Evolutionary conservation across 2,888 invertebrate genomes (phyloP), one percentile per base, ranked within the genome.

Genomic region (Drosophila suboccidentalis): DNA sequence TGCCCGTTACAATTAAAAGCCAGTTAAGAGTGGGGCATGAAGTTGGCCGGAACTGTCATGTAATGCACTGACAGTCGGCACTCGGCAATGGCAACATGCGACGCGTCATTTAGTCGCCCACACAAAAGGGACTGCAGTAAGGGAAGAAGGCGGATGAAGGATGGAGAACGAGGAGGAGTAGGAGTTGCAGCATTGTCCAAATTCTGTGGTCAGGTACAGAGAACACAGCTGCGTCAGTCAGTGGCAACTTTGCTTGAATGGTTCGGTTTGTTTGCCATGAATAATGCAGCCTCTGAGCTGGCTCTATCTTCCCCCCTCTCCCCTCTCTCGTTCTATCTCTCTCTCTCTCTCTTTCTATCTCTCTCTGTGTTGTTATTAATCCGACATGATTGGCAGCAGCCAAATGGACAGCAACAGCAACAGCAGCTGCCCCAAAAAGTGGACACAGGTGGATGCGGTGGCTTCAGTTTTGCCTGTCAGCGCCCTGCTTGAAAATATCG

Each of bases 331-430:
- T 2, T 39, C 26, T 41, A 34, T 50, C 22, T 29, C 8, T 15
- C n/a, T 36, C 5, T 43, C 10, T 17, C 17, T 3, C 10, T 55
- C 11, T 2, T 2, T 39, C 26, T 41, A 34, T 15, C 11, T 38
- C 10, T 55, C 11, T 8, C 22, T 74, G 64, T 58, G 32, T 68
- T 85, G 88, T 90, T 90, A 90, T 90, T 90, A 90, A 90, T 91
- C 91, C 90, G 78, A 77, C 90, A 89, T 91, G 90, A 90, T 90
- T 90, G 90, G 90, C 90, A 90, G 91, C 90, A 87, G 76, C 82
- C 86, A 90, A 90, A 90, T 90, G 91, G 85, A 90, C 90, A 90
- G 70, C 67, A 58, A 59, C 65, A 71, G 65, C 54, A 46, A 50
- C 65, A 68, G 47, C 53, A 60, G 63, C 46, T 71, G 55, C 59